phyloP scores from a whole-genome alignment of 2,797 vertebrate species.

The Kryptopterus vitreolus region DNA sequence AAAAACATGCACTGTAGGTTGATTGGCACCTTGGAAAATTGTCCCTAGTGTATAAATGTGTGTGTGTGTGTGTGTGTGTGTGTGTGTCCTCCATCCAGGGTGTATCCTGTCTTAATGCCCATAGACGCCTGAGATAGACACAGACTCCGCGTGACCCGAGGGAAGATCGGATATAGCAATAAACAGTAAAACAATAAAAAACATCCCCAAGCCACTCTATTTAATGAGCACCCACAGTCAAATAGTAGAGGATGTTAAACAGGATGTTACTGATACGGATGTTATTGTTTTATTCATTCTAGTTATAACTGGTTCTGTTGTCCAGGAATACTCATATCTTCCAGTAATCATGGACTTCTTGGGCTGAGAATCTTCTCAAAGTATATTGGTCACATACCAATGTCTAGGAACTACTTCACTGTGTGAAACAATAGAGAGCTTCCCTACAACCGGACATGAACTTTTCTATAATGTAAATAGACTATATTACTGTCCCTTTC shows the following conservation, averaged over 20 bases:
- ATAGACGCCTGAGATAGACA: too few species aligned
- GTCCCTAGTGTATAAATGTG: too few species aligned
- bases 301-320: background rate
- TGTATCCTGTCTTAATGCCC: too few species aligned
- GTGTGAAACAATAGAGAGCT: conserved; percentile 5
- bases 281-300: background rate
- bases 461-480: background rate
- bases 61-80: too few species aligned
- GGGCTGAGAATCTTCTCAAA: background rate
- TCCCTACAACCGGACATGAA: background rate
- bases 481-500: background rate
- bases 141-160: too few species aligned
- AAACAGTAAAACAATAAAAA: background rate
- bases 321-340: background rate
- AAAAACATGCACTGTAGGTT: too few species aligned
- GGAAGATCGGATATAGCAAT: too few species aligned
- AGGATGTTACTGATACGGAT: background rate
- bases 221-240: background rate
- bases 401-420: background rate
- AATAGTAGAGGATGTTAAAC: background rate
- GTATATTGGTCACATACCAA: background rate
- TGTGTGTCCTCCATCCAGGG: too few species aligned
- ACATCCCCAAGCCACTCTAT: background rate
- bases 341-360: background rate
- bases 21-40: too few species aligned